phyloP scores from a whole-genome alignment of 2,113 vertebrate genomes.

The Callorhinus ursinus region DNA sequence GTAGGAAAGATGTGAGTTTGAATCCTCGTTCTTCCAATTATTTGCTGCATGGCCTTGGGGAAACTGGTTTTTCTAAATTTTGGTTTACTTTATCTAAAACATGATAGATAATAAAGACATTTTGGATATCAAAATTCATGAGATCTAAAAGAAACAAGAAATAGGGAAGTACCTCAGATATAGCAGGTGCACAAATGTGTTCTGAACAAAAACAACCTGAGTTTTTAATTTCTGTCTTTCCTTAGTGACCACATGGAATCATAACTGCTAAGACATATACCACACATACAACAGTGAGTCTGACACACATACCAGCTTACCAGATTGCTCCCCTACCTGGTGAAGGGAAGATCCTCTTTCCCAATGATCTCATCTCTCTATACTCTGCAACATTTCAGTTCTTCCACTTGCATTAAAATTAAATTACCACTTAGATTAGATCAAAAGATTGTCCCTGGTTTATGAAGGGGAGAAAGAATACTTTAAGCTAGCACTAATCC shows the following conservation, averaged over 20 bases:
- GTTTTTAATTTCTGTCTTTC: background rate
- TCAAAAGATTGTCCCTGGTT: slow-evolving; percentile 44
- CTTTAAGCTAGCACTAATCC: slow-evolving; percentile 56
- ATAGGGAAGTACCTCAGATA: background rate
- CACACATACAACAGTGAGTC: accelerated
- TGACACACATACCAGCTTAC: background rate
- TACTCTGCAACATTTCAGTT: background rate
- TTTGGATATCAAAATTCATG: background rate
- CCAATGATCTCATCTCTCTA: background rate
- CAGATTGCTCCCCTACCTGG: background rate
- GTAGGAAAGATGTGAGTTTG: background rate
- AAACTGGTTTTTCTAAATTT: background rate
- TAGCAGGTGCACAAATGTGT: background rate
- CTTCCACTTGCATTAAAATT: slow-evolving; percentile 59
- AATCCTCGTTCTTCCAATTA: background rate
- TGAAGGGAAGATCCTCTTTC: background rate
- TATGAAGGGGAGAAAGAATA: background rate
- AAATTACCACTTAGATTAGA: slow-evolving; percentile 63
- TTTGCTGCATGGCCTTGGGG: background rate
- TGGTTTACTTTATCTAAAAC: background rate
- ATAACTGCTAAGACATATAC: background rate
- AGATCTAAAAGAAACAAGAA: background rate
- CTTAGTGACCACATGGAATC: background rate
- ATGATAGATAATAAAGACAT: background rate
- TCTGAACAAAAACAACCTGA: background rate